phyloP scores from a whole-genome alignment of 2,113 vertebrate genomes.

The Phyllostomus discolor region DNA sequence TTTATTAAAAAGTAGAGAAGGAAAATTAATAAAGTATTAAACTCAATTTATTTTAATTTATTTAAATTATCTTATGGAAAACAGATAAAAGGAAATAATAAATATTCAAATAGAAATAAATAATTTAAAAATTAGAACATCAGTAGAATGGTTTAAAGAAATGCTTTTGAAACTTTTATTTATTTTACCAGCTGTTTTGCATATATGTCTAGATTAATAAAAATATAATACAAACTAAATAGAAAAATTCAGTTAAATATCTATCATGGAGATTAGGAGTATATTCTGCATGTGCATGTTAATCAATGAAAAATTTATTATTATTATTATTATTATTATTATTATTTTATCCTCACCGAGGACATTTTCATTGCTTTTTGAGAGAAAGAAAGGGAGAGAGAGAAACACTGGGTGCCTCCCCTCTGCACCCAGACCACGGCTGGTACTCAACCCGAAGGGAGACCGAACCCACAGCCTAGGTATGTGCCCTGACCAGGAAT shows the following conservation, averaged over 20 bases:
- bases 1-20: neutral
- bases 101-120: conserved; percentile 14
- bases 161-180: neutral
- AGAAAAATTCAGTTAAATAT: neutral
- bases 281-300: neutral
- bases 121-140: neutral
- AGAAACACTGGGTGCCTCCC: too few species aligned
- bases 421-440: too few species aligned
- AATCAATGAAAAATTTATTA: neutral
- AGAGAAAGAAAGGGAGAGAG: too few species aligned
- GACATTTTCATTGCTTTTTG: too few species aligned
- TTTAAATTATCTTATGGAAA: neutral
- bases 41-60: neutral
- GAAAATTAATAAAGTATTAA: neutral
- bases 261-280: neutral
- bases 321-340: too few species aligned
- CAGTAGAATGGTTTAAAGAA: neutral
- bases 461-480: too few species aligned
- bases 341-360: too few species aligned
- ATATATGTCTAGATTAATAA: conserved; percentile 23
- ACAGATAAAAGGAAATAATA: neutral
- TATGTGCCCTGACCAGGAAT: too few species aligned
- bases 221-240: neutral
- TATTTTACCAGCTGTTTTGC: neutral
- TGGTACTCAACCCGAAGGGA: too few species aligned